Percentiles rank a stretch among this genome's conserved stretches.
phyloP scores from a whole-genome alignment of 2,888 invertebrate genomes.

The Cryptophagus acutangulus region DNA sequence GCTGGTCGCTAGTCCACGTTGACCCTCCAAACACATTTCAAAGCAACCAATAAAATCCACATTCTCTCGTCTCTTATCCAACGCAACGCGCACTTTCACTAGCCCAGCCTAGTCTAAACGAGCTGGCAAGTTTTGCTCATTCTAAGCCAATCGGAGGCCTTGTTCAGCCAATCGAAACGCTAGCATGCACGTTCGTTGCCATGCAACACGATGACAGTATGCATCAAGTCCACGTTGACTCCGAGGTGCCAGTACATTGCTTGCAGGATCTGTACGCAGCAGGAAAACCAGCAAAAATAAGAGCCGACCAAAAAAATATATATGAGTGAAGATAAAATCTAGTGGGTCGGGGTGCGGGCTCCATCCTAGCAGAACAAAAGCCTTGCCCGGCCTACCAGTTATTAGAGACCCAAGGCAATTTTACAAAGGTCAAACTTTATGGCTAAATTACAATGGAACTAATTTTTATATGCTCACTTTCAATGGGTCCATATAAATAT shows the following conservation, averaged over 20 bases:
- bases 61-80: background rate
- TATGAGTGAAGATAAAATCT: constrained; percentile 48
- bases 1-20: constrained; percentile 47
- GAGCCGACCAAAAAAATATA: constrained; percentile 48
- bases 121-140: constrained; percentile 31
- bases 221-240: constrained; percentile 47
- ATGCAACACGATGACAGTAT: constrained; percentile 36
- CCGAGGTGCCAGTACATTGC: constrained; percentile 49
- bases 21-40: constrained; percentile 31
- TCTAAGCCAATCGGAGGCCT: constrained; percentile 27
- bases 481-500: constrained; percentile 24
- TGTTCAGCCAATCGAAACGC: constrained; percentile 34
- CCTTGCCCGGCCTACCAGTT: constrained; percentile 45
- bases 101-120: constrained; percentile 43
- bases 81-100: constrained; percentile 10
- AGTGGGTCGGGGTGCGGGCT: constrained; percentile 46
- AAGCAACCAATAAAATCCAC: constrained; percentile 25
- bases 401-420: constrained; percentile 43
- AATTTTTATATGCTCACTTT: constrained; percentile 36
- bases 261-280: constrained; percentile 48
- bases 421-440: constrained; percentile 46
- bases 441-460: constrained; percentile 44
- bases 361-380: constrained; percentile 46
- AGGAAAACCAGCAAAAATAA: constrained; percentile 50
- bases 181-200: constrained; percentile 38